Evolutionary conservation across 2,888 invertebrate species (phyloP), one percentile per base, ranked within the genome.

Genomic region (Drosophila fungiperda): DNA sequence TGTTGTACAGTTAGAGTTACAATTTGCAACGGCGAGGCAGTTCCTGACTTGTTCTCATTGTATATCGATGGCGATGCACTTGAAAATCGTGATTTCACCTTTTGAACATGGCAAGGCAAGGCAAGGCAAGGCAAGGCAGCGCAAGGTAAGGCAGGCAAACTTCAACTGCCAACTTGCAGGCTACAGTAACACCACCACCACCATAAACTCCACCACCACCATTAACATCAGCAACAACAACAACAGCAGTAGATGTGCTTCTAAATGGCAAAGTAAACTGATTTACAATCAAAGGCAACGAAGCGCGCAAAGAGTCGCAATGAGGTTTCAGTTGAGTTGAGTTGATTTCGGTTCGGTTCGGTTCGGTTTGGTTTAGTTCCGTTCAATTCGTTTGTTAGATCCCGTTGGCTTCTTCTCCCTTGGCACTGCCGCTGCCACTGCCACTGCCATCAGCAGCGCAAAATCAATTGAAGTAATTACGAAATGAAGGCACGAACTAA

Each of bases 401-500:
- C 78, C 81, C 78, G 78, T 80, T 78, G 81, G 72, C 72, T 63
- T 54, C 61, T 64, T 61, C 29, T 70, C 63, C 61, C 71, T 58
- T 54, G 45, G 57, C 58, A 53, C 50, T 58, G 59, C 48, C 50
- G 26, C 36, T 72, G 64, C 59, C 36, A 12, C 2, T 53, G 78
- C 67, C 61, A 67, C 78, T 80, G 83, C 88, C 87, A 87, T 87
- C 87, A 89, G 90, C 92, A 91, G 90, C 82, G 76, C 89, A 82
- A 89, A 92, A 92, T 92, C 92, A 91, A 92, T 92, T 92, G 91
- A 89, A 87, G 91, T 91, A 92, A 92, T 92, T 92, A 92, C 92
- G 91, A 92, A 92, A 90, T 92, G 92, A 92, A 92, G 91, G 92
- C 91, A 92, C 91, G 91, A 92, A 92, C 92, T 92, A 92, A 92